These are phyloP conservation scores for Isichthys henryi DNA, from an alignment of 2,113 vertebrate species.

Conservation along the genomic window DNA sequence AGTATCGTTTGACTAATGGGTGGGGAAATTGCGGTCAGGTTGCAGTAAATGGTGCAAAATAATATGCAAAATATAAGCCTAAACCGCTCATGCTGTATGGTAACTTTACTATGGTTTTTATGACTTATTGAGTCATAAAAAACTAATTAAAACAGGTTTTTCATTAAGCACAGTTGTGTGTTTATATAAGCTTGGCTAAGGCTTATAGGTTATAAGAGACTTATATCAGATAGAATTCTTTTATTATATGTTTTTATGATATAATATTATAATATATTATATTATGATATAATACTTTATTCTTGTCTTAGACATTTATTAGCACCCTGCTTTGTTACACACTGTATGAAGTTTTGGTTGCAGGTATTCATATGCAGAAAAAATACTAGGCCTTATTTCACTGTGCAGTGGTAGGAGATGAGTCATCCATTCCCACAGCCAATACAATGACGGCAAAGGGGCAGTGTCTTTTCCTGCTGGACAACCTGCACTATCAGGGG, in stretches of 20 bases:
- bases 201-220: background rate
- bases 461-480: background rate
- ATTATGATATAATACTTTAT: too few relatives aligned
- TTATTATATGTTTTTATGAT: background rate
- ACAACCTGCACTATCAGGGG: background rate
- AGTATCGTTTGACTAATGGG: background rate
- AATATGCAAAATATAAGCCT: background rate
- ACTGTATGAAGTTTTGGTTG: background rate
- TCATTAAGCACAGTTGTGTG: background rate
- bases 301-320: background rate
- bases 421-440: background rate
- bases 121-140: background rate
- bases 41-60: background rate
- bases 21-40: background rate
- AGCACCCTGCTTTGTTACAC: background rate
- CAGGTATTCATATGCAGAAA: background rate
- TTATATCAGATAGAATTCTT: background rate
- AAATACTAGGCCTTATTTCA: background rate
- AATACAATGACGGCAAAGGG: background rate
- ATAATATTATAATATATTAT: background rate
- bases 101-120: background rate
- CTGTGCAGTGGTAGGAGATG: background rate
- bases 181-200: background rate
- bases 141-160: background rate
- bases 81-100: background rate